Conservation (phyloP, 2,888 invertebrate species). For the Sturmia bella region DNA sequence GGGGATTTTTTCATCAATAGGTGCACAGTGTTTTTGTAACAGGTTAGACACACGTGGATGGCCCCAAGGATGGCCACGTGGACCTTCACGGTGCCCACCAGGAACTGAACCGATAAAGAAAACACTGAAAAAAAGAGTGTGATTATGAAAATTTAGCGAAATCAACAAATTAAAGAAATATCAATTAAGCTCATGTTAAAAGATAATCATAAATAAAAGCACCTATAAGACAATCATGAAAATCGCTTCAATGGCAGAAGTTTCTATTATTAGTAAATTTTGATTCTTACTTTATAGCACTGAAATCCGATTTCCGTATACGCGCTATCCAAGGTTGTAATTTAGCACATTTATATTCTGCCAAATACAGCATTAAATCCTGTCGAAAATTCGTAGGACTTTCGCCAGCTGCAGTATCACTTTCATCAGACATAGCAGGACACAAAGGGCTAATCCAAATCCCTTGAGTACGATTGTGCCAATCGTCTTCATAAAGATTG, state of each 20-base stretch:
- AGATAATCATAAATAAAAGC: too few species aligned
- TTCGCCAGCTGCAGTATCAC: constrained; percentile 86
- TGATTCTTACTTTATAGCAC: constrained; percentile 87
- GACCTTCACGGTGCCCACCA: constrained; percentile 87
- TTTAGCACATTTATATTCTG: constrained; percentile 87
- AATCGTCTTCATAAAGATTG: constrained; percentile 94
- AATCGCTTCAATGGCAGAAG: too few species aligned
- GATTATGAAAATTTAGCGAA: not conserved
- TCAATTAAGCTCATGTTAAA: not conserved
- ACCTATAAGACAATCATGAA: too few species aligned
- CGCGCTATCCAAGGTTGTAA: constrained; percentile 88
- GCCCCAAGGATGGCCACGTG: constrained; percentile 84
- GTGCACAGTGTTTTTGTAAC: constrained; percentile 86
- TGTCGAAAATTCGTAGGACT: constrained; percentile 92
- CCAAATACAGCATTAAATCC: constrained; percentile 89
- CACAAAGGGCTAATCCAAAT: constrained; percentile 94
- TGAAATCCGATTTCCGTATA: constrained; percentile 91
- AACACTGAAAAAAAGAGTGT: constrained; percentile 84
- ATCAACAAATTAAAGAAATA: not conserved
- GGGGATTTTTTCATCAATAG: constrained; percentile 85
- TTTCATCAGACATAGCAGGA: constrained; percentile 84
- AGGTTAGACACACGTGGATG: constrained; percentile 85
- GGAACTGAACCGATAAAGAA: constrained; percentile 93
- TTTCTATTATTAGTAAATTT: not conserved
- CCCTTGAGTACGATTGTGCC: constrained; percentile 97